These are phyloP conservation scores for Myiozetetes cayanensis DNA, from an alignment of 2,113 vertebrate species.

Conservation along the genomic window DNA sequence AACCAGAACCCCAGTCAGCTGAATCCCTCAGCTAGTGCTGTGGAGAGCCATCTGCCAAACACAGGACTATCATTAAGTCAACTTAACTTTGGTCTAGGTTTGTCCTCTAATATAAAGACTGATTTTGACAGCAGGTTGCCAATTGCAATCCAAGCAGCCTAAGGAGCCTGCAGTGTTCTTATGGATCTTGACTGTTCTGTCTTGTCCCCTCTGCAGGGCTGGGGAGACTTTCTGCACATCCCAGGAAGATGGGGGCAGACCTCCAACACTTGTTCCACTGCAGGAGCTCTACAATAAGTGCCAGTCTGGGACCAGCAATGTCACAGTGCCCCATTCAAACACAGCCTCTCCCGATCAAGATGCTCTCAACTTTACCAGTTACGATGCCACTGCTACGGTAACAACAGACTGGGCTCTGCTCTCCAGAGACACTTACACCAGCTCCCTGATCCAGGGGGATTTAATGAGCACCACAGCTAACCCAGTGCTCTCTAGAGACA, in stretches of 20 bases:
- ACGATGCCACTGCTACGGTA: background rate
- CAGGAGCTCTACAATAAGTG: slow-evolving; percentile 49
- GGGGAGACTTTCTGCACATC: slow-evolving; percentile 59
- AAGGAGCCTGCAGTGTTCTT: background rate
- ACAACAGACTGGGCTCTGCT: background rate
- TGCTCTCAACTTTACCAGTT: background rate
- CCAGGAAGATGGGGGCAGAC: background rate
- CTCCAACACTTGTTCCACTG: slow-evolving; percentile 30
- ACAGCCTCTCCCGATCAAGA: fast-evolving
- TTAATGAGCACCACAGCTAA: background rate
- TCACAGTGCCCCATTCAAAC: background rate
- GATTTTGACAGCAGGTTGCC: background rate
- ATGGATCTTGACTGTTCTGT: background rate
- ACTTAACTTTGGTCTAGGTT: background rate
- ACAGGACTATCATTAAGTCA: background rate
- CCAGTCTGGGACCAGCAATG: background rate
- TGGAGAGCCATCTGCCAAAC: background rate
- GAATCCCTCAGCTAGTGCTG: background rate
- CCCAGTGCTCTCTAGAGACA: background rate
- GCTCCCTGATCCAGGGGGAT: background rate
- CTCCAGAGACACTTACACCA: background rate
- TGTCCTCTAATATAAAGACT: background rate
- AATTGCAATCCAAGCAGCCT: background rate
- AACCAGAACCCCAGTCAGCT: background rate
- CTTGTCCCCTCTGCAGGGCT: slow-evolving; percentile 41